Evolutionary conservation across 2,797 vertebrate species (phyloP).

Genomic region (Peromyscus attwateri): DNA sequence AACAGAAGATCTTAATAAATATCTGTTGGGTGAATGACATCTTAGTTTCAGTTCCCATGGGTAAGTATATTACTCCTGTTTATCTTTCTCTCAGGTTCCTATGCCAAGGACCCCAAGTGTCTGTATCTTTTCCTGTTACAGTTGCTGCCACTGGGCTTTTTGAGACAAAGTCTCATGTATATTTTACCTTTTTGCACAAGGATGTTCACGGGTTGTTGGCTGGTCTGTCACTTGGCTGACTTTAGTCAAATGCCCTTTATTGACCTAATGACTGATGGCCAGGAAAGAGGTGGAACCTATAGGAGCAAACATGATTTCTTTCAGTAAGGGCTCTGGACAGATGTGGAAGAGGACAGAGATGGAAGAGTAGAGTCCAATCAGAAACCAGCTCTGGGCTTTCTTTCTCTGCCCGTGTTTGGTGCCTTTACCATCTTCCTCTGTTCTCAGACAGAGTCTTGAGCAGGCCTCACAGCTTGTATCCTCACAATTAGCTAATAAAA

Average conservation of each 20-base stretch:
- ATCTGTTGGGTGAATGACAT: slow-evolving; percentile 45
- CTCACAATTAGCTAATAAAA: slow-evolving; percentile 64
- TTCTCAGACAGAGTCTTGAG: not conserved
- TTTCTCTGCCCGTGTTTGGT: not conserved
- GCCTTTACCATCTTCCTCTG: not conserved
- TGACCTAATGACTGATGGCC: not conserved
- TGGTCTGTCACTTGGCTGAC: not conserved
- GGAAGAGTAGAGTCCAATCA: not conserved
- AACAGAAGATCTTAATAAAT: not conserved
- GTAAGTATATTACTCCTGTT: not conserved
- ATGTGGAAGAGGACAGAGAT: not conserved
- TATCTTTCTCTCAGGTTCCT: slow-evolving; percentile 8
- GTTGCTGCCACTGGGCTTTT: not conserved
- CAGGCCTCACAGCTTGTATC: not conserved
- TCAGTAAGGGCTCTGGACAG: not conserved
- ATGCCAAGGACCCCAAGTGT: not conserved
- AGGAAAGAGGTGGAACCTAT: not conserved
- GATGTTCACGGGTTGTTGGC: not conserved
- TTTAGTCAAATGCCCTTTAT: not conserved
- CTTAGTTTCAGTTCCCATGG: slow-evolving; percentile 25
- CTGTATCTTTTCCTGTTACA: not conserved
- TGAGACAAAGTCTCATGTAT: not conserved
- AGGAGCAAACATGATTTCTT: not conserved
- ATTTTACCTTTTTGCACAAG: slow-evolving; percentile 19
- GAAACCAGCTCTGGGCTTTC: slow-evolving; percentile 22